Percentiles rank a stretch among this genome's conserved stretches.
Evolutionary conservation across 2,797 vertebrate species (phyloP).

Genomic region (Brachyrhaphis roseni): DNA sequence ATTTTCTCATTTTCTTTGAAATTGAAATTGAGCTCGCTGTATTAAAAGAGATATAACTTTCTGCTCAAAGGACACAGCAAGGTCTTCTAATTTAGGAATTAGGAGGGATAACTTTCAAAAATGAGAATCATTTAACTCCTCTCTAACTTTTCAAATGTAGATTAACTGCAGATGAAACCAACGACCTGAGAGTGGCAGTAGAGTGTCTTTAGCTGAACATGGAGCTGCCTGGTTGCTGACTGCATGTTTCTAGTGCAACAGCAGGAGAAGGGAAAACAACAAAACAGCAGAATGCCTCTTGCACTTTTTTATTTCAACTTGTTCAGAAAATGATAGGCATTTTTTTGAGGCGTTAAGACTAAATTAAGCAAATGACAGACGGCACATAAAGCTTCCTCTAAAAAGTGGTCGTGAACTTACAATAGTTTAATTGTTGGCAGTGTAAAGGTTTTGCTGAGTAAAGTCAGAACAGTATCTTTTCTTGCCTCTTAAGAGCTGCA

Average conservation of each 20-base stretch:
- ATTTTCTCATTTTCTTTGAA: constrained; percentile 33
- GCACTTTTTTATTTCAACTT: constrained; percentile 17
- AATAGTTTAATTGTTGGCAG: background rate
- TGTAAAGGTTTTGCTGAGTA: background rate
- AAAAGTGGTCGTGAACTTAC: background rate
- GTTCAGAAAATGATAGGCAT: constrained; percentile 35
- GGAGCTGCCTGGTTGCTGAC: background rate
- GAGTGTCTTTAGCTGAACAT: constrained; percentile 19
- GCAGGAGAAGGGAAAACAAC: constrained; percentile 19
- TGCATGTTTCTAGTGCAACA: background rate
- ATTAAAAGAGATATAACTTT: constrained; percentile 28
- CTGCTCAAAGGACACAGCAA: constrained; percentile 5
- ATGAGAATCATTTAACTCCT: constrained; percentile 9
- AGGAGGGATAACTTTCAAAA: constrained; percentile 2
- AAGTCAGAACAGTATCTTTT: background rate
- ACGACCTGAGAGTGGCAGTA: constrained; percentile 61
- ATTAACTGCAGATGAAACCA: constrained; percentile 19
- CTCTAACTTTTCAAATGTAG: background rate
- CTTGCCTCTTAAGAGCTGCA: background rate
- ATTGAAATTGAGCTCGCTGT: constrained; percentile 24
- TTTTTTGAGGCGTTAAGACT: constrained; percentile 30
- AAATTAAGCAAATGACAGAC: constrained; percentile 38
- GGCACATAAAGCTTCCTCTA: background rate
- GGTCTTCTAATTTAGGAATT: background rate
- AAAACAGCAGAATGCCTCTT: constrained; percentile 31